phyloP scores from a whole-genome alignment of 2,888 invertebrate species.

The Falcaria lacertinaria region DNA sequence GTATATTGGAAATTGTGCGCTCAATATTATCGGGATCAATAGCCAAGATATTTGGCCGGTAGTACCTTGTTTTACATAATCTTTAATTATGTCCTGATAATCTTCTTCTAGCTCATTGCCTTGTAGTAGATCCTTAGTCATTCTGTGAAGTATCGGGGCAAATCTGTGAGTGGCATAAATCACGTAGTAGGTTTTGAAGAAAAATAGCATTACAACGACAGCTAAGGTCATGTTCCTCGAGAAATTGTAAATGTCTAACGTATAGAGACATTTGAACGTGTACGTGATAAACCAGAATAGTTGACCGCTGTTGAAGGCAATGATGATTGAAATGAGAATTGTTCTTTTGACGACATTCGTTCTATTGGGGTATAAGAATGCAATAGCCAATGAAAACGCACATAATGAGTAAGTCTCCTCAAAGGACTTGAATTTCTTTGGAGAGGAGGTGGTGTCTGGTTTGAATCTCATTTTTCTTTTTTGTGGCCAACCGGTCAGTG shows the following conservation, averaged over 20 bases:
- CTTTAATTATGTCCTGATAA: slow-evolving; percentile 42
- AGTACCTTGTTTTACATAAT: slow-evolving; percentile 40
- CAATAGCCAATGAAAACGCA: slow-evolving; percentile 45
- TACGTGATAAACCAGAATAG: slow-evolving; percentile 50
- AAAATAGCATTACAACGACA: slow-evolving; percentile 40
- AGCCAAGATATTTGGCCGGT: slow-evolving; percentile 45
- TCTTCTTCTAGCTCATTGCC: slow-evolving; percentile 44
- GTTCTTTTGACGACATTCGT: slow-evolving; percentile 28
- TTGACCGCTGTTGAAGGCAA: slow-evolving; percentile 31
- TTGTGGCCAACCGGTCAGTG: slow-evolving; percentile 6
- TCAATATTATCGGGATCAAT: slow-evolving; percentile 41
- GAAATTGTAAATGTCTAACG: slow-evolving; percentile 44
- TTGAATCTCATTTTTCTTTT: slow-evolving; percentile 19
- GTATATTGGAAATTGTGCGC: slow-evolving; percentile 47
- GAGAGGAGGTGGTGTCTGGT: slow-evolving; percentile 4
- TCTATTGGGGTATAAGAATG: slow-evolving; percentile 51
- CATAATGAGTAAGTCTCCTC: slow-evolving; percentile 48
- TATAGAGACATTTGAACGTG: slow-evolving; percentile 36
- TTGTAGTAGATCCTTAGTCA: slow-evolving; percentile 41
- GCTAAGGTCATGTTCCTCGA: slow-evolving; percentile 47
- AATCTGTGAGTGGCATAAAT: slow-evolving; percentile 40
- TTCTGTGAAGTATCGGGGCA: slow-evolving; percentile 37
- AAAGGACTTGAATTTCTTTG: slow-evolving; percentile 43
- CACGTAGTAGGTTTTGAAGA: slow-evolving; percentile 51
- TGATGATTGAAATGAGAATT: slow-evolving; percentile 20